Conservation (phyloP, 2,113 vertebrate genomes). For the Dolichallabes microphthalmus region DNA sequence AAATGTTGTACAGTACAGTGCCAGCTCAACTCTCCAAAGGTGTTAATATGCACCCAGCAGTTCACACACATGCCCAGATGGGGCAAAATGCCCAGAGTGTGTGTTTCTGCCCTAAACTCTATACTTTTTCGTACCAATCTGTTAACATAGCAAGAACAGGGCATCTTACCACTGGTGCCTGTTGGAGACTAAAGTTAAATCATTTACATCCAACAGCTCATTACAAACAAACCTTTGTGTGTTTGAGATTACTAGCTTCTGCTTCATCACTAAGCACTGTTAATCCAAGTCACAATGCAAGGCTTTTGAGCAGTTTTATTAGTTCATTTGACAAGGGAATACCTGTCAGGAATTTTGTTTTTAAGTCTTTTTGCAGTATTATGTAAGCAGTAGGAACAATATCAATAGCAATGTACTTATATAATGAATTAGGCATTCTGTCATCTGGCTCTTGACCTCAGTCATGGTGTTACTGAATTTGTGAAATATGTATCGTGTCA, state of each 20-base stretch:
- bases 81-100: slow-evolving; percentile 1
- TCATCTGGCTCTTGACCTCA: neutral
- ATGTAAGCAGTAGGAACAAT: neutral
- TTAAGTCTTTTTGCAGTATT: neutral
- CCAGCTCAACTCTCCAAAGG: slow-evolving; percentile 21
- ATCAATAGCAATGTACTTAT: neutral
- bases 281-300: neutral
- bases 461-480: neutral
- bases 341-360: neutral
- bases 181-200: neutral
- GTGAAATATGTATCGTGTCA: neutral
- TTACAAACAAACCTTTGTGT: neutral
- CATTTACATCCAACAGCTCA: neutral
- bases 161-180: neutral
- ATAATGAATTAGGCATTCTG: neutral
- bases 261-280: neutral
- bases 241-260: neutral
- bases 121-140: slow-evolving; percentile 10
- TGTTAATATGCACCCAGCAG: slow-evolving; percentile 17
- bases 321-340: neutral
- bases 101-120: neutral
- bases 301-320: neutral
- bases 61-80: neutral
- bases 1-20: neutral
- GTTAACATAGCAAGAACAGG: neutral